Evolutionary conservation across 2,888 invertebrate genomes (phyloP).

Genomic region (Caenorhabditis angaria): DNA sequence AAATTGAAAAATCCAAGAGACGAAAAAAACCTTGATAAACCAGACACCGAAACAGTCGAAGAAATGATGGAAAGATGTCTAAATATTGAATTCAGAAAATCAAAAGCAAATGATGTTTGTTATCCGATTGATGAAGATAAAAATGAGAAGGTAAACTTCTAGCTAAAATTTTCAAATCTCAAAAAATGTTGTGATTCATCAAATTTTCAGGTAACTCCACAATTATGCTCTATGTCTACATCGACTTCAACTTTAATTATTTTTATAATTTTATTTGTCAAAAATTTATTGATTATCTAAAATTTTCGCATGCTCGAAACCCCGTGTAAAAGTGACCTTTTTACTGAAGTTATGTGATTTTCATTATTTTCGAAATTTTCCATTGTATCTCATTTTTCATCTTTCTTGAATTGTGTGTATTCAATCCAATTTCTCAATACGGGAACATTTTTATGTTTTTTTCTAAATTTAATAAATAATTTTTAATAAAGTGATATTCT

Average conservation of each 20-base stretch:
- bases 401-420: too few species aligned
- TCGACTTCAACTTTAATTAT: background rate
- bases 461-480: too few species aligned
- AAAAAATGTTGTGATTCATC: background rate
- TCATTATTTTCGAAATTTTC: background rate
- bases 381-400: conserved; percentile 1
- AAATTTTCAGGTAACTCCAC: background rate
- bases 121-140: conserved; percentile 42
- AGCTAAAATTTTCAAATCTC: too few species aligned
- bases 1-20: too few species aligned
- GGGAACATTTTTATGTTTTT: too few species aligned
- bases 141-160: conserved; percentile 13
- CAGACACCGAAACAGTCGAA: too few species aligned
- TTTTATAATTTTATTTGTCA: background rate
- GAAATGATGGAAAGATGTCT: too few species aligned
- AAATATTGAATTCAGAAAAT: conserved; percentile 20
- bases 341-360: background rate
- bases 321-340: background rate
- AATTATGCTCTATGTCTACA: background rate
- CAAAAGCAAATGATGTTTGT: conserved; percentile 43
- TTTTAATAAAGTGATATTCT: too few species aligned
- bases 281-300: background rate
- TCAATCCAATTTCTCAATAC: too few species aligned
- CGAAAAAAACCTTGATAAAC: conserved; percentile 29
- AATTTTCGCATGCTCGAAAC: background rate